Base-by-base conservation (phyloP, 2,888 invertebrate species). In the Hybos culiciformis region DNA sequence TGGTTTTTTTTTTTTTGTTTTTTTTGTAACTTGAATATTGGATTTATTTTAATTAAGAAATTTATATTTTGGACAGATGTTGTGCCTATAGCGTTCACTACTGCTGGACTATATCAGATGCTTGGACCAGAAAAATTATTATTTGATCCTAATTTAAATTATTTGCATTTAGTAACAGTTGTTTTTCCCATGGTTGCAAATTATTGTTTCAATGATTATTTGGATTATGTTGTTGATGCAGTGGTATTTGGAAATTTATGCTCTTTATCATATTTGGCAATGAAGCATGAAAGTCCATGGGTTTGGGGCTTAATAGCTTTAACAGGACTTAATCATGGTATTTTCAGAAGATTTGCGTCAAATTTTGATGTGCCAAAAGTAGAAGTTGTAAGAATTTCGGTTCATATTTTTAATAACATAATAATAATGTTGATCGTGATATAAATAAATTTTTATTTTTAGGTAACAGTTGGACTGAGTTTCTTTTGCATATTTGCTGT, bases 401-500 rank as follows among this genome's bases (percentile, higher is more conserved):
- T n/a, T n/a, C n/a, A n/a, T n/a, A n/a, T n/a, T n/a, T n/a, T n/a
- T n/a, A n/a, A n/a, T n/a, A n/a, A n/a, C n/a, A n/a, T n/a, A n/a
- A n/a, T n/a, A n/a, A n/a, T n/a, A n/a, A n/a, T n/a, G n/a, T n/a
- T n/a, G n/a, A n/a, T n/a, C n/a, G n/a, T n/a, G n/a, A n/a, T n/a
- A n/a, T n/a, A n/a, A n/a, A n/a, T n/a, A n/a, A n/a, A n/a, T n/a
- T n/a, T n/a, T n/a, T n/a, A n/a, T n/a, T n/a, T n/a, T n/a, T n/a
- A n/a, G 8, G 5, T 29, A n/a, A n/a, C n/a, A 29, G 4, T 53
- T 32, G 51, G 52, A 17, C 44, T 53, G 7, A 52, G 50, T 36
- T 49, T 53, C 33, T 52, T 53, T 11, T 45, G 42, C 9, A 43
- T 53, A 1, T 53, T 53, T 11, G 50, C 47, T 12, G 23, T 52